Percentiles rank a stretch among this genome's conserved stretches.
Conservation (phyloP, 2,888 invertebrate genomes). For the Polietes domitor region DNA sequence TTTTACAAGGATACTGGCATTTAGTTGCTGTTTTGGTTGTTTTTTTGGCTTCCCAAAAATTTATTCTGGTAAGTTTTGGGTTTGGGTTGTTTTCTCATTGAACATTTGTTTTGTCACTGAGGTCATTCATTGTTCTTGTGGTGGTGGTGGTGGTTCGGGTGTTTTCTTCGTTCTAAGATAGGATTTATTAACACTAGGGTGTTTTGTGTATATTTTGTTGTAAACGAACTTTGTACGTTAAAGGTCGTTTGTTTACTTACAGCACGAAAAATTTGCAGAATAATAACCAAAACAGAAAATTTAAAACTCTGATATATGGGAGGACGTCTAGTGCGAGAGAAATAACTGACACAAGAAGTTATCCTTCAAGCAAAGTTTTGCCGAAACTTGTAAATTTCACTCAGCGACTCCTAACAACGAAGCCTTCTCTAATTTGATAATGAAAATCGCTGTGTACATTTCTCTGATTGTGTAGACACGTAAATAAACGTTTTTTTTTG, state of each 20-base stretch:
- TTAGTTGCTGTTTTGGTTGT: neutral
- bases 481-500: no score
- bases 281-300: neutral
- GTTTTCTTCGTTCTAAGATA: constrained; percentile 14
- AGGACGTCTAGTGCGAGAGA: neutral
- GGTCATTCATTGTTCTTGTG: constrained; percentile 25
- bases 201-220: neutral
- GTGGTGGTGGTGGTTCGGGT: neutral
- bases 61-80: constrained; percentile 45
- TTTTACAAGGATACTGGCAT: neutral
- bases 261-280: neutral
- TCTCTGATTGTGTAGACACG: no score
- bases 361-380: neutral
- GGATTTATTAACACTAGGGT: constrained; percentile 45
- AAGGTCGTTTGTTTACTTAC: constrained; percentile 46
- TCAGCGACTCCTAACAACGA: no score
- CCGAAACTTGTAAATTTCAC: no score
- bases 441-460: no score
- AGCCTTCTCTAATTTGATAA: no score
- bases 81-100: constrained; percentile 17
- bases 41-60: constrained; percentile 28
- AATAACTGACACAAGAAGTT: neutral
- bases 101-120: constrained; percentile 57
- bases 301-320: neutral
- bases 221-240: neutral